Evolutionary conservation across 2,888 invertebrate species (phyloP), one percentile per base, ranked within the genome.

Genomic region (Acanthoscelides obtectus): DNA sequence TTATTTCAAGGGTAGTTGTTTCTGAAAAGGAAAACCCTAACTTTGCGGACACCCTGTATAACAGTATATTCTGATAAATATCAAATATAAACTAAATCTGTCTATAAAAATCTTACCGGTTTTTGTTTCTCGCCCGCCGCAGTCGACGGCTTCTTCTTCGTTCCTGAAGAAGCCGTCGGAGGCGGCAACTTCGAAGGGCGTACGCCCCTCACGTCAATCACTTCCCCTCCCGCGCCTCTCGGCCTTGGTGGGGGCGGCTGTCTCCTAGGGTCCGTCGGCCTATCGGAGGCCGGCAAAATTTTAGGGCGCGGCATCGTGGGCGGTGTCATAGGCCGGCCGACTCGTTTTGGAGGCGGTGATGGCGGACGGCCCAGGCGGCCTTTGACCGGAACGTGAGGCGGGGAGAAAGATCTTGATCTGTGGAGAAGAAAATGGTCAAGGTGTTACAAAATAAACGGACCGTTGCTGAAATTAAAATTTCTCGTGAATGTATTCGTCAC

Each of bases 351-450:
- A 84, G 89, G 88, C 19, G 70, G 87, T 84, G 89, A 88, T 6
- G 73, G 77, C 17, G 45, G 45, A 64, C 84, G 76, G 0, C 86
- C 88, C 81, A 5, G 88, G 86, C 45, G 88, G 86, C 66, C 87
- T 85, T 45, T 45, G 5, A 45, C 45, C 45, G 45, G 45, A 1
- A 66, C 66, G 66, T 22, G 66, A 21, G 90, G 88, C 0, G 89
- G 86, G 8, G 92, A 89, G 20, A 87, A 84, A 0, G 92, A 90
- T 66, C 90, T 87, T 2, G 87, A 88, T 77, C 89, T 88, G 79
- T 25, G 25, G 25, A 25, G 25, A 25, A 3, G 25, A 5, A 5
- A 25, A 25, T 25, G n/a, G n/a, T n/a, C n/a, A n/a, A n/a, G n/a
- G n/a, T n/a, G n/a, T n/a, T n/a, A n/a, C n/a, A n/a, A n/a, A n/a